Evolutionary conservation across 23 tunicate species (phyloP).

Genomic region (Ciona savignyi): DNA sequence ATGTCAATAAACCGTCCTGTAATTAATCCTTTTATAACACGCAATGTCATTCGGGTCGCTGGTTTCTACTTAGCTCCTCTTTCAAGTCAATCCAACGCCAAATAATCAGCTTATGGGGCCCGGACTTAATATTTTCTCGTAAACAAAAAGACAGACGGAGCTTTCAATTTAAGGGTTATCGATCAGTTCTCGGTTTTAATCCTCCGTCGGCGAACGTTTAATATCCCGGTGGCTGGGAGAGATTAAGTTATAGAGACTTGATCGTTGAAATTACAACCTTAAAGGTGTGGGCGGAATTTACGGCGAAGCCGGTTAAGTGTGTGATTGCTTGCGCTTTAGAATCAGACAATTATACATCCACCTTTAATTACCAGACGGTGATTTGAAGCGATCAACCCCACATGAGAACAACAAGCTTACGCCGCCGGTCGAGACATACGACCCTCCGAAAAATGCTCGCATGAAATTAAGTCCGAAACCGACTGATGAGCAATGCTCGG

Average conservation of each 20-base stretch:
- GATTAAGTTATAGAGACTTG: neutral
- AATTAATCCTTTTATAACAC: slow-evolving; percentile 35
- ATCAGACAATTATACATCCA: neutral
- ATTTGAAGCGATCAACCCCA: too few species aligned
- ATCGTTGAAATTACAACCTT: neutral
- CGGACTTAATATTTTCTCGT: neutral
- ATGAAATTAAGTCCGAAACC: too few species aligned
- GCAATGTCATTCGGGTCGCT: neutral
- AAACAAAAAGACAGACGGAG: slow-evolving; percentile 1
- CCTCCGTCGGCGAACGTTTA: neutral
- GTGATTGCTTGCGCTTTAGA: neutral
- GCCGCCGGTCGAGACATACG: too few species aligned
- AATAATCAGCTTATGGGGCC: slow-evolving; percentile 14
- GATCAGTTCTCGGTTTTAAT: neutral
- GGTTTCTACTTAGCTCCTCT: neutral
- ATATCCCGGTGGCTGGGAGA: neutral
- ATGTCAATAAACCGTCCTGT: slow-evolving; percentile 21
- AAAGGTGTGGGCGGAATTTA: neutral
- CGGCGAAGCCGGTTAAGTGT: neutral
- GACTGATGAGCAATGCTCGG: neutral
- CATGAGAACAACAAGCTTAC: neutral
- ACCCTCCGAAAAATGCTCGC: too few species aligned
- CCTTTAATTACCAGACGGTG: neutral
- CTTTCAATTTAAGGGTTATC: slow-evolving; percentile 5
- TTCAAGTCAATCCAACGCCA: slow-evolving; percentile 5